A percentile compares a stretch with the other conserved stretches of the same genome.
These are phyloP conservation scores for Fundulus diaphanus DNA, from an alignment of 2,797 vertebrate species.

Conservation along the genomic window DNA sequence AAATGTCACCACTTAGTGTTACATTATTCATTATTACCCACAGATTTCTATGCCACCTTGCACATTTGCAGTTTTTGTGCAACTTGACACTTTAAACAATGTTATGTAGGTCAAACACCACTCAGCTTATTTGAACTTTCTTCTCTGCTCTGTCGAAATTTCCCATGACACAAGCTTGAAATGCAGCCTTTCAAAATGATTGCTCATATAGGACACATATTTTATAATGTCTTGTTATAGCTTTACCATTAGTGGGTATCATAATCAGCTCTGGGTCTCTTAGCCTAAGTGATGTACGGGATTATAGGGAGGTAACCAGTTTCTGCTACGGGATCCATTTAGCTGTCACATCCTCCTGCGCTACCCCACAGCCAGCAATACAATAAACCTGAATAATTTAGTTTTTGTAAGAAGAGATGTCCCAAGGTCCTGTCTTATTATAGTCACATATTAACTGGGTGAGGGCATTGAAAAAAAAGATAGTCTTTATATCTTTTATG, in stretches of 20 bases:
- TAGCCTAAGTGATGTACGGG: constrained; percentile 60
- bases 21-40: constrained; percentile 40
- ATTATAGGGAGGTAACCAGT: constrained; percentile 57
- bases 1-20: constrained; percentile 38
- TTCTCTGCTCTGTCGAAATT: constrained; percentile 29
- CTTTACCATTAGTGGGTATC: constrained; percentile 48
- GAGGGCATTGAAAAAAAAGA: constrained; percentile 48
- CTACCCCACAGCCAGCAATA: constrained; percentile 69
- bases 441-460: constrained; percentile 39
- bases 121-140: constrained; percentile 27
- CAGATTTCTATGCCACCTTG: constrained; percentile 21
- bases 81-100: constrained; percentile 33
- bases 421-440: constrained; percentile 60
- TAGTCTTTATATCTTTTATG: constrained; percentile 37
- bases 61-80: constrained; percentile 36
- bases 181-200: not conserved
- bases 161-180: constrained; percentile 9
- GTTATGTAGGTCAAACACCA: constrained; percentile 39
- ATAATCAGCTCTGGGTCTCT: constrained; percentile 57
- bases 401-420: constrained; percentile 53
- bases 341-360: constrained; percentile 71
- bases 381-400: constrained; percentile 78
- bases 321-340: constrained; percentile 68
- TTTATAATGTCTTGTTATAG: not conserved
- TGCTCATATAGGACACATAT: not conserved